phyloP scores from a whole-genome alignment of 2,113 vertebrate species.

The Trachemys scripta region DNA sequence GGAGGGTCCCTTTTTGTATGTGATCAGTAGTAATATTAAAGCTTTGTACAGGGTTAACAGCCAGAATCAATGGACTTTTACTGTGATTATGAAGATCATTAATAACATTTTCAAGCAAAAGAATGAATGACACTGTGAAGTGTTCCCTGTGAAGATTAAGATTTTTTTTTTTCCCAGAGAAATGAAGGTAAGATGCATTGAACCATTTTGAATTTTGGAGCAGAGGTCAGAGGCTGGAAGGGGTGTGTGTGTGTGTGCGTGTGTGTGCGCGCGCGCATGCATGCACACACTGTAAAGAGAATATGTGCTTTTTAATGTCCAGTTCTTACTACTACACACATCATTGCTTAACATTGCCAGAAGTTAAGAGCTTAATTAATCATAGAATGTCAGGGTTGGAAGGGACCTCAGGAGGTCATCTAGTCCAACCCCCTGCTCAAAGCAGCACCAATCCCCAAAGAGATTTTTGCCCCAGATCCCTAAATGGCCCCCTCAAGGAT shows the following conservation, averaged over 20 bases:
- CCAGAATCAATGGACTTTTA: accelerated
- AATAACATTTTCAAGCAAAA: background rate
- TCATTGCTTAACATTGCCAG: background rate
- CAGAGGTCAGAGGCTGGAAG: accelerated
- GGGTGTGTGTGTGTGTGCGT: no score
- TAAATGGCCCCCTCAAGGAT: no score
- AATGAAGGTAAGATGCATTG: background rate
- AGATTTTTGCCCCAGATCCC: no score
- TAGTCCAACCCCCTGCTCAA: no score
- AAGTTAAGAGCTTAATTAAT: background rate
- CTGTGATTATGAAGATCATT: background rate
- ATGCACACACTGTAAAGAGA: accelerated
- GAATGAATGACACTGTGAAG: no score
- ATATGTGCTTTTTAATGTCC: accelerated
- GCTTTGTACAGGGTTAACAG: background rate
- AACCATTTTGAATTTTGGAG: accelerated
- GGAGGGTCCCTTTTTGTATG: accelerated
- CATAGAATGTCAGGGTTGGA: no score
- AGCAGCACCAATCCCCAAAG: no score
- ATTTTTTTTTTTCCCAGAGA: background rate
- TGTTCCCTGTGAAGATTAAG: background rate
- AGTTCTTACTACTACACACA: accelerated
- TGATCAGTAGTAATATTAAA: background rate
- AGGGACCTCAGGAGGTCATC: no score
- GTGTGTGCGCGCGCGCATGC: no score